Base-by-base conservation (phyloP, 1,140 invertebrate species). In the Thaumetopoea pityocampa region DNA sequence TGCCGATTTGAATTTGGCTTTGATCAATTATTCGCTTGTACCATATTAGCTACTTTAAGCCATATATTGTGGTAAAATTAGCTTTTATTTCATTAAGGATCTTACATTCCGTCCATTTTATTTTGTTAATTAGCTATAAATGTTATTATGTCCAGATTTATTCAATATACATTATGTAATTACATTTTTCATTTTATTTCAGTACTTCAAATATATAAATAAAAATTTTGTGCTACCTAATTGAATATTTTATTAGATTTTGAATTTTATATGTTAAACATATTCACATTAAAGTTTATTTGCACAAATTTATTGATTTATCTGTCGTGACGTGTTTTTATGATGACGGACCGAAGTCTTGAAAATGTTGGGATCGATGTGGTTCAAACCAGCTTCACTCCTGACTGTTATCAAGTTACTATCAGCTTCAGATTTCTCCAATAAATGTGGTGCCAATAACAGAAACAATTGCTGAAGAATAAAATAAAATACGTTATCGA, bases 361-460 rank as follows among this genome's bases (percentile, higher is more conserved):
- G 36, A 86, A 86, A 18, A 86, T 85, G 20, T 78, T 81, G 0
- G 83, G 81, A 48, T 86, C 85, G 10, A 86, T 85, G 35, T 86
- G 85, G 45, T 86, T 86, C 3, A 86, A 41, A 3, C 73, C 71
- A 8, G 71, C 69, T 22, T 83, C 80, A 20, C 45, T 65, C 0
- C 33, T 46, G 0, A 36, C 44, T 3, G 54, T 36, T 14, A 57
- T 32, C 14, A 29, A 28, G 12, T 36, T 59, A 2, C 33, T 45
- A 8, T 77, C 73, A 2, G 38, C 11, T 1, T 81, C 78, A 0
- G 50, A 40, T 26, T 85, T 86, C 27, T 88, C 88, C 30, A 88
- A 56, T n/a, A 89, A 48, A 65, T 89, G 88, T 0, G 88, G 88
- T 5, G 88, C 88, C 2, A 89, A 60, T 5, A 89, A 49, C 14